phyloP scores from a whole-genome alignment of 2,113 vertebrate genomes.

The Esox niger region DNA sequence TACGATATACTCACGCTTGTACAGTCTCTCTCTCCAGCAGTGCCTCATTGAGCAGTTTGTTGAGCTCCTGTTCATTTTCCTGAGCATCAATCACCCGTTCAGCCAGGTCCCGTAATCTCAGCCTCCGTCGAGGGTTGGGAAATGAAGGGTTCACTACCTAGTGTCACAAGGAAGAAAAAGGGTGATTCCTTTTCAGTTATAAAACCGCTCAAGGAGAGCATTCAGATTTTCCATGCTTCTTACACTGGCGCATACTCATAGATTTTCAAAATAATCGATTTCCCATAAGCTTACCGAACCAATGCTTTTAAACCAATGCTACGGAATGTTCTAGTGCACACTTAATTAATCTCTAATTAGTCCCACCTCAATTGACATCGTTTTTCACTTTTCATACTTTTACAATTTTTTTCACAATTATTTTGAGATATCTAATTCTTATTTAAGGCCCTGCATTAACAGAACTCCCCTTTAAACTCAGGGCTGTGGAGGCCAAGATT shows the following conservation, averaged over 20 bases:
- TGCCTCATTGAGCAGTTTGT: conserved; percentile 91
- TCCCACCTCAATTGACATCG: no score
- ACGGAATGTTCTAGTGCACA: no score
- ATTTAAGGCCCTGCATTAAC: no score
- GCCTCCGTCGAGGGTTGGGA: conserved; percentile 88
- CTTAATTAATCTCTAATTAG: no score
- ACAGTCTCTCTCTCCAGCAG: conserved; percentile 88
- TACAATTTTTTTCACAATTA: no score
- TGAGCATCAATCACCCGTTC: conserved; percentile 82
- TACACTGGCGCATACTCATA: background rate
- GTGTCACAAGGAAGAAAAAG: background rate
- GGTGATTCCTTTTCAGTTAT: conserved; percentile 49
- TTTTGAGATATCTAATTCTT: no score
- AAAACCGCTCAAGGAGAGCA: background rate
- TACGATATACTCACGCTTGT: conserved; percentile 77
- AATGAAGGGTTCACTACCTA: conserved; percentile 90
- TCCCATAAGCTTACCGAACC: no score
- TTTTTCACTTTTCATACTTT: no score
- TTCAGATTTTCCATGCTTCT: background rate
- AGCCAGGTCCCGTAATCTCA: conserved; percentile 85
- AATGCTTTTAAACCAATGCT: no score
- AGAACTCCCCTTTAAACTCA: no score
- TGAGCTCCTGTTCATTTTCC: conserved; percentile 91
- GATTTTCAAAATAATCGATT: no score
- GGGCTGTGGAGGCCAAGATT: no score